These are phyloP conservation scores for Globicephala melas DNA, from an alignment of 2,113 vertebrate genomes.

Conservation along the genomic window DNA sequence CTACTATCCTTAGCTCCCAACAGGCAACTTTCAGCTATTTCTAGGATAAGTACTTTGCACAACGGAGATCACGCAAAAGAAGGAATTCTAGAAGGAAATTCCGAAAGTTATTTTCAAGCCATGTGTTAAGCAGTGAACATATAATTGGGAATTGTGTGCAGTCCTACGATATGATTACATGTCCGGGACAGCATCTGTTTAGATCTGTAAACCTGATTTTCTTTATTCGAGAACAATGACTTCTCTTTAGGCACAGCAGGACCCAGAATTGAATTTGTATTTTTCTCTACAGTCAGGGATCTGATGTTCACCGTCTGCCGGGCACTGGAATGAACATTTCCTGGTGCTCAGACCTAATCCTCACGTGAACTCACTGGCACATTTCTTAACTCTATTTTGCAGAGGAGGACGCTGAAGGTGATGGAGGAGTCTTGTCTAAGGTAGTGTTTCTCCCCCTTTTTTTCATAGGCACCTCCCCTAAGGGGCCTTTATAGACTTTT, in stretches of 20 bases:
- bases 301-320: rapidly evolving
- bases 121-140: neutral
- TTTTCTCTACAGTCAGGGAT: neutral
- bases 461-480: too few species aligned
- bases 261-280: neutral
- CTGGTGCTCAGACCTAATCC: neutral
- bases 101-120: neutral
- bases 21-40: neutral
- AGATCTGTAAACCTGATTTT: neutral
- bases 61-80: neutral
- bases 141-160: neutral
- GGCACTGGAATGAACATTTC: neutral
- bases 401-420: neutral
- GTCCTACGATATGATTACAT: neutral
- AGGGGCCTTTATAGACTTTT: neutral
- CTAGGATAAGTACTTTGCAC: neutral
- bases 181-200: neutral
- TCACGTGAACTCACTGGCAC: rapidly evolving
- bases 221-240: neutral
- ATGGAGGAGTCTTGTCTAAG: neutral
- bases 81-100: slow-evolving; percentile 23
- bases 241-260: neutral
- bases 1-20: neutral
- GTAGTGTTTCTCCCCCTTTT: too few species aligned
- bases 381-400: neutral